Conservation (phyloP, 1,140 invertebrate genomes). For the Calliphora vicina region DNA sequence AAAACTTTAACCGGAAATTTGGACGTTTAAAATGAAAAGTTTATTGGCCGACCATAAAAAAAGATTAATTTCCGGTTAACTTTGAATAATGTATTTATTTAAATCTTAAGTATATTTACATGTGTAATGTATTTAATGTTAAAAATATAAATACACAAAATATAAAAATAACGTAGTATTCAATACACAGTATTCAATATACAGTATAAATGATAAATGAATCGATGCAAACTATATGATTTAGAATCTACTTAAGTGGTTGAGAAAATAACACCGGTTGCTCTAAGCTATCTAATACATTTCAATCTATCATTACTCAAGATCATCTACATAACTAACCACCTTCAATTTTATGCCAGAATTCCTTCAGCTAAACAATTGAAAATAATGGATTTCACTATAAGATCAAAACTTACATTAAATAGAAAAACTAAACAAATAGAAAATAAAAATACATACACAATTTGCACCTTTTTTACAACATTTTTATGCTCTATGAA, state of each 20-base stretch:
- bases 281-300: too few species aligned
- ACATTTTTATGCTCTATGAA: not conserved
- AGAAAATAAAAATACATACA: not conserved
- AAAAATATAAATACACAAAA: too few species aligned
- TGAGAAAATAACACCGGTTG: too few species aligned
- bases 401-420: not conserved
- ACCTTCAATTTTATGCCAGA: not conserved
- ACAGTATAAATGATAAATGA: too few species aligned
- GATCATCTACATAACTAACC: not conserved
- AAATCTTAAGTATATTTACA: not conserved
- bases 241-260: too few species aligned
- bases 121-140: too few species aligned
- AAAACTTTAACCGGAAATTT: constrained; percentile 2
- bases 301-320: not conserved
- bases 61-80: constrained; percentile 1
- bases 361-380: not conserved
- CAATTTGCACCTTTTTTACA: constrained; percentile 7
- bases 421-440: not conserved
- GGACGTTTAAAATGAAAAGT: not conserved
- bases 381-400: not conserved
- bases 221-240: too few species aligned
- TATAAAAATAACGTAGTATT: too few species aligned
- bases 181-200: too few species aligned
- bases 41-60: not conserved
- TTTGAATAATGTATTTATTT: not conserved